phyloP scores from a whole-genome alignment of 2,888 invertebrate genomes.

The Lithophane semibrunnea region DNA sequence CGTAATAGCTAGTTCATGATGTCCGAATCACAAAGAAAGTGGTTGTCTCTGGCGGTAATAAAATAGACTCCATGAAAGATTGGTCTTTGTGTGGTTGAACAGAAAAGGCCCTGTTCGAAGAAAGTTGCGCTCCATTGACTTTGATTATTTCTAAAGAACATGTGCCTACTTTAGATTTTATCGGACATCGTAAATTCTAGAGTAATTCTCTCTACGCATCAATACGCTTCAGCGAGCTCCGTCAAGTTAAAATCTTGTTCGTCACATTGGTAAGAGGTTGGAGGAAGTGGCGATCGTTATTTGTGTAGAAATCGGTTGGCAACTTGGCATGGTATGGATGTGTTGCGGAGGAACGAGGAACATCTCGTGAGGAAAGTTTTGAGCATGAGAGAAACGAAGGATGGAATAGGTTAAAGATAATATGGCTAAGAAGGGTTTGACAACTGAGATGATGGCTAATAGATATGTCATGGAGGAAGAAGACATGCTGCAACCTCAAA shows the following conservation, averaged over 20 bases:
- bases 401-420: background rate
- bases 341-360: background rate
- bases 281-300: background rate
- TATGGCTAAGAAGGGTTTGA: background rate
- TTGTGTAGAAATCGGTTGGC: background rate
- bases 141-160: constrained; percentile 5
- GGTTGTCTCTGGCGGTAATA: constrained; percentile 32
- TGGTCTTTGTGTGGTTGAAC: constrained; percentile 43
- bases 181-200: constrained; percentile 42
- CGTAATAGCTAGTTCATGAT: constrained; percentile 6
- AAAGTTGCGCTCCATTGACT: constrained; percentile 38
- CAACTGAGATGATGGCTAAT: background rate
- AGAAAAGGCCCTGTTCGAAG: constrained; percentile 39
- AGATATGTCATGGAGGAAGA: background rate
- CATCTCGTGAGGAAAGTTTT: background rate
- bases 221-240: constrained; percentile 22
- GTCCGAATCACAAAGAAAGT: constrained; percentile 36
- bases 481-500: background rate
- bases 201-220: background rate
- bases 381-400: background rate
- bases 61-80: constrained; percentile 46
- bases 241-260: constrained; percentile 7
- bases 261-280: background rate
- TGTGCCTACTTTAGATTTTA: constrained; percentile 49
- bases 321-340: background rate